phyloP scores from a whole-genome alignment of 1,140 invertebrate genomes.

The Diorhabda sublineata region DNA sequence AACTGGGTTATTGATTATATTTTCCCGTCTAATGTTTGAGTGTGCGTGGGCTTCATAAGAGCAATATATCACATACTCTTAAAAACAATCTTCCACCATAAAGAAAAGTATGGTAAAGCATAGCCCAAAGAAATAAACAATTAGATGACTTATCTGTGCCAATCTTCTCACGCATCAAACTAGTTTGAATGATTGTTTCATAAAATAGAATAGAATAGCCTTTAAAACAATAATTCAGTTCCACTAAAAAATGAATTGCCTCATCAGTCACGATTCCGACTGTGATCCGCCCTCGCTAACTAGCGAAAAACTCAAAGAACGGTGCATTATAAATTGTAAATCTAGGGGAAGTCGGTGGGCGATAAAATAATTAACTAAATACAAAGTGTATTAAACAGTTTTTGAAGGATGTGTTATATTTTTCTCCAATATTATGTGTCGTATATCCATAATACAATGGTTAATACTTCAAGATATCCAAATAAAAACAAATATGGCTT shows the following conservation, averaged over 20 bases:
- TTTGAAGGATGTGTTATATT: no score
- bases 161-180: slow-evolving; percentile 8
- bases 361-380: no score
- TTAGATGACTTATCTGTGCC: slow-evolving; percentile 5
- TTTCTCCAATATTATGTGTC: no score
- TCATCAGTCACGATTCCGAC: slow-evolving; percentile 22
- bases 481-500: no score
- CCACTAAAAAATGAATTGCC: slow-evolving; percentile 27
- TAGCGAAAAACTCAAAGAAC: background rate
- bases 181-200: slow-evolving; percentile 7
- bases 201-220: slow-evolving; percentile 19
- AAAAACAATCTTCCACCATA: no score
- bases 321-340: slow-evolving; percentile 20
- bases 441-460: no score
- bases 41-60: no score
- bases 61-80: no score
- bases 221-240: slow-evolving; percentile 32
- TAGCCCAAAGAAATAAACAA: background rate
- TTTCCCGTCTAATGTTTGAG: no score
- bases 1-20: no score
- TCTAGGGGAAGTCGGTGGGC: slow-evolving; percentile 22
- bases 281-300: background rate
- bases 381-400: no score
- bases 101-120: background rate
- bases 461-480: no score